Evolutionary conservation across 2,888 invertebrate genomes (phyloP).

Genomic region (Ctena decussata): DNA sequence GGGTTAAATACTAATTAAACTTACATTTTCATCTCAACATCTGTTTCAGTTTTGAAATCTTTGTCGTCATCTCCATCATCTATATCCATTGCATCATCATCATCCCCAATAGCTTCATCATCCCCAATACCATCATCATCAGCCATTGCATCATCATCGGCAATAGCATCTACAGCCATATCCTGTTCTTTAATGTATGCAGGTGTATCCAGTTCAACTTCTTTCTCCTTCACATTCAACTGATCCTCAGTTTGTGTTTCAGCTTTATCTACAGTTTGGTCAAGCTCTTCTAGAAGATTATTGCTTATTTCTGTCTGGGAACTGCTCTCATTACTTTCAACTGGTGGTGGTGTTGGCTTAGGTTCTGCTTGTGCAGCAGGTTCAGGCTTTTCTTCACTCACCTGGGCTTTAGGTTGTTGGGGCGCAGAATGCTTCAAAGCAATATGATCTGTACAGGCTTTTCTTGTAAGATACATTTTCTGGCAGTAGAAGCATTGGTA

Average conservation of each 20-base stretch:
- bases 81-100: not conserved
- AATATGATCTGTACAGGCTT: not conserved
- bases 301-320: not conserved
- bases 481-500: slow-evolving; percentile 7
- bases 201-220: not conserved
- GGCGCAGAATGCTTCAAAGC: not conserved
- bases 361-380: too few species aligned
- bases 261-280: not conserved
- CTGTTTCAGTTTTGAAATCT: too few species aligned
- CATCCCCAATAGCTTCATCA: not conserved
- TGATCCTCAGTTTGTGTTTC: not conserved
- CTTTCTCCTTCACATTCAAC: not conserved
- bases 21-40: too few species aligned
- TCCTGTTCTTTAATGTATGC: not conserved
- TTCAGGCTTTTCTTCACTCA: not conserved
- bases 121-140: not conserved
- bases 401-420: not conserved
- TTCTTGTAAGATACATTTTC: not conserved
- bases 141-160: not conserved
- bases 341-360: not conserved
- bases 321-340: not conserved
- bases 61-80: too few species aligned
- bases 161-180: not conserved
- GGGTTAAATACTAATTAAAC: too few species aligned
- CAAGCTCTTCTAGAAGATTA: not conserved